A percentile compares a stretch with the other conserved stretches of the same genome.
Conservation (phyloP, 2,797 vertebrate genomes). For the Sebastes alutus region DNA sequence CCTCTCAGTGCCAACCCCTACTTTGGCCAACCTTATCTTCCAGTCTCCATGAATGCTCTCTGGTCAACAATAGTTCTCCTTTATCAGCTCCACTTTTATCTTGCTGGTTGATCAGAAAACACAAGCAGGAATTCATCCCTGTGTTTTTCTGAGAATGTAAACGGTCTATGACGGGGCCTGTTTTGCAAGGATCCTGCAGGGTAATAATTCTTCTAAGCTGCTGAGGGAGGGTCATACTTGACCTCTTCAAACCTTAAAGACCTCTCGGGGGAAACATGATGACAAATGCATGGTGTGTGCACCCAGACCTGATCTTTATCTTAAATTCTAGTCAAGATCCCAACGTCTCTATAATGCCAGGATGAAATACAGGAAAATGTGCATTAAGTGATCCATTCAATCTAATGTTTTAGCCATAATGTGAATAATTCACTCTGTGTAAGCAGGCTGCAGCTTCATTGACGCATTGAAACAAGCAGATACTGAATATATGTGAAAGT, state of each 20-base stretch:
- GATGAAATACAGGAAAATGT: background rate
- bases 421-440: background rate
- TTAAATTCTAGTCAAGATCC: background rate
- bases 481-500: background rate
- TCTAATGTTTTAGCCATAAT: background rate
- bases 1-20: background rate
- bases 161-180: slow-evolving; percentile 42
- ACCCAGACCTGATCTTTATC: slow-evolving; percentile 14
- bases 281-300: background rate
- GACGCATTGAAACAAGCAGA: background rate
- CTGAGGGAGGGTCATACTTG: slow-evolving; percentile 13
- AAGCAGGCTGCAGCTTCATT: background rate
- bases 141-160: slow-evolving; percentile 36
- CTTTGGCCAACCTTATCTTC: background rate
- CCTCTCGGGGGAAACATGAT: slow-evolving; percentile 5
- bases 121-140: slow-evolving; percentile 24
- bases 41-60: background rate
- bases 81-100: slow-evolving; percentile 28
- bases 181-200: slow-evolving; percentile 44
- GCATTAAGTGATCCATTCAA: background rate
- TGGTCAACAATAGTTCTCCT: background rate
- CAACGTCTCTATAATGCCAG: background rate
- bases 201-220: slow-evolving; percentile 40
- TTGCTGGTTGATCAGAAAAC: slow-evolving; percentile 32
- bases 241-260: slow-evolving; percentile 18